phyloP scores from a whole-genome alignment of 1,140 invertebrate species.

The Trachymyrmex cornetzi region DNA sequence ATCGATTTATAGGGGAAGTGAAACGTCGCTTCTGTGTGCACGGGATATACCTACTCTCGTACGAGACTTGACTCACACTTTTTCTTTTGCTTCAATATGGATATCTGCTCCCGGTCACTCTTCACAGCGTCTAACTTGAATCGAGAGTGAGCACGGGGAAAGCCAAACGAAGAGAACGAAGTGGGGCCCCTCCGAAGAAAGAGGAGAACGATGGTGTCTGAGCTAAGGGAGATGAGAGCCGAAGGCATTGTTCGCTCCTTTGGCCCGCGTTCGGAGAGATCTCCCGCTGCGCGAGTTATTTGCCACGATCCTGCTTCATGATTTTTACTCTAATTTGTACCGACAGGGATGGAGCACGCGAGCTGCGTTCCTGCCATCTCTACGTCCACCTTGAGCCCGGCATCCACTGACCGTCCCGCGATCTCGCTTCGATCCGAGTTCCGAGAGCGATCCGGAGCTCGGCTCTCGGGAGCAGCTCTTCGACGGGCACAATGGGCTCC shows the following conservation, averaged over 20 bases:
- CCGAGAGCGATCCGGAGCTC: slow-evolving; percentile 27
- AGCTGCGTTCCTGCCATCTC: slow-evolving; percentile 77
- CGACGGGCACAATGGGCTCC: slow-evolving; percentile 72
- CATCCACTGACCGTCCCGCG: neutral
- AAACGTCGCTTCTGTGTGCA: slow-evolving; percentile 33
- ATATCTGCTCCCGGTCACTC: slow-evolving; percentile 44
- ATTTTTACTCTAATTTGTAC: slow-evolving; percentile 85
- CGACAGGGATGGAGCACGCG: slow-evolving; percentile 84
- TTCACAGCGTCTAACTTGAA: slow-evolving; percentile 30
- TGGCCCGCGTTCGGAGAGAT: slow-evolving; percentile 65
- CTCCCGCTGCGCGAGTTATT: slow-evolving; percentile 85
- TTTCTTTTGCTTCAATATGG: slow-evolving; percentile 39
- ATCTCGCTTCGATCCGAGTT: slow-evolving; percentile 29
- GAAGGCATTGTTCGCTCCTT: slow-evolving; percentile 76
- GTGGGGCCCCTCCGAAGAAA: neutral
- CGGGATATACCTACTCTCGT: neutral
- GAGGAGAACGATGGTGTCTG: neutral
- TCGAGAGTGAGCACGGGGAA: slow-evolving; percentile 12
- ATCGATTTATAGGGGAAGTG: slow-evolving; percentile 17
- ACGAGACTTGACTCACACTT: neutral
- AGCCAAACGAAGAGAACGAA: neutral
- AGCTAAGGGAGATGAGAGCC: slow-evolving; percentile 63
- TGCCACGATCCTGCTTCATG: slow-evolving; percentile 83
- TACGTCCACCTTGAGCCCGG: slow-evolving; percentile 45
- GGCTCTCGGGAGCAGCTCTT: slow-evolving; percentile 37